Base-by-base conservation (phyloP, 2,113 vertebrate species). In the Rhinichthys klamathensis region DNA sequence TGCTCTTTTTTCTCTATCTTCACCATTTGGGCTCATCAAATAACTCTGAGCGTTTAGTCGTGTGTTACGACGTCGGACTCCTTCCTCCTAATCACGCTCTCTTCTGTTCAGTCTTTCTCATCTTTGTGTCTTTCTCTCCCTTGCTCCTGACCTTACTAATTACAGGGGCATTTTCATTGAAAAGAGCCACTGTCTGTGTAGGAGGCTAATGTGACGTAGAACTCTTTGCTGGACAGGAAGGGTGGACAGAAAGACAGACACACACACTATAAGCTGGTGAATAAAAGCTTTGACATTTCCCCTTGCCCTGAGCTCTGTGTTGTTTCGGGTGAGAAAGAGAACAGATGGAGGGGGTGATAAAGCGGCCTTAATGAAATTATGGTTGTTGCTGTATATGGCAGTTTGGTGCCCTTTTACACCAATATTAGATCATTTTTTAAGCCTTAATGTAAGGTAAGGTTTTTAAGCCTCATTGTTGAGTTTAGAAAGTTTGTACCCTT, bases 201-300 rank as follows among this genome's bases (percentile, higher is more conserved):
- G 38, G 25, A 80, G n/a, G 63, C 38, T 63, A 61, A 63, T 46
- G 58, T 61, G 15, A 38, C 38, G 11, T 65, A 61, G 41, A 44
- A 74, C 13, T 74, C 72, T 65, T 80, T 79, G 56, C 56, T 41
- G 76, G 35, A 38, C 54, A 61, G 23, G 23, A 35, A 61, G 35
- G 35, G 32, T 60, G 54, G 56, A 72, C 56, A 12, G 63, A 72
- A 56, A 8, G 51, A 72, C 86, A 67, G 23, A 54, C 49, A 83
- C 87, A 80, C 81, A 56, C 74, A 72, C 80, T 92, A 90, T 92
- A 92, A 91, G 90, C 87, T 83, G 63, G 89, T 92, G 91, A 91
- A 92, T 92, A 93, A 94, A 93, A 94, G 93, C 92, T 91, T 91
- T 93, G 92, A 93, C 92, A 93, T 92, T 86, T 76, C 89, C 86